A percentile compares a stretch with the other conserved stretches of the same genome.
Evolutionary conservation across 2,113 vertebrate genomes (phyloP).

Genomic region (Sapayoa aenigma): DNA sequence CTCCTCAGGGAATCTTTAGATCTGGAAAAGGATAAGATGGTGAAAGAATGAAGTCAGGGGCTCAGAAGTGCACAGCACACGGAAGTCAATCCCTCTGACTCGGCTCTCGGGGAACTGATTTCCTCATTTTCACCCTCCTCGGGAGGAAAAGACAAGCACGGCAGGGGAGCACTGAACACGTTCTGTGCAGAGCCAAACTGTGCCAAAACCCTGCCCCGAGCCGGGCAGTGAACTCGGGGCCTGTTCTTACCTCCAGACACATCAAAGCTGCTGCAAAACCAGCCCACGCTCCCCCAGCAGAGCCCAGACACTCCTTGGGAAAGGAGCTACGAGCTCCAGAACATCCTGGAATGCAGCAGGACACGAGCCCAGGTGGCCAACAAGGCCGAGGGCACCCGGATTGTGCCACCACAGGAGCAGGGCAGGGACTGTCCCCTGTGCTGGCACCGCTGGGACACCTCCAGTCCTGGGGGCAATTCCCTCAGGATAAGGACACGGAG

Average conservation of each 20-base stretch:
- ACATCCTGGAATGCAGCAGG: neutral
- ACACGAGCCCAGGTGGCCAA: neutral
- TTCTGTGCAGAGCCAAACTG: neutral
- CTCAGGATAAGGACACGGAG: too few species aligned
- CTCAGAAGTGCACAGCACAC: fast-evolving
- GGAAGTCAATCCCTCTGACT: neutral
- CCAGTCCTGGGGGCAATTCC: too few species aligned
- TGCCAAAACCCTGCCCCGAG: neutral
- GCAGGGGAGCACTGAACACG: fast-evolving
- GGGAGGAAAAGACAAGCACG: neutral
- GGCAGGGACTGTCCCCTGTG: neutral
- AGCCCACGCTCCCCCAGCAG: fast-evolving
- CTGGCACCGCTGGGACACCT: too few species aligned
- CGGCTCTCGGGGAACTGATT: neutral
- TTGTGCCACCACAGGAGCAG: too few species aligned
- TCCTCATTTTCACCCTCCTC: neutral
- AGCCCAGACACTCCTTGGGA: neutral
- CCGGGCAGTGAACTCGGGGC: fast-evolving
- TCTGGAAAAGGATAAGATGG: neutral
- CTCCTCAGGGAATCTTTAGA: fast-evolving
- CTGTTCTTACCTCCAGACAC: neutral
- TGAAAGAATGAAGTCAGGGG: fast-evolving
- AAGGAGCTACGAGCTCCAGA: neutral
- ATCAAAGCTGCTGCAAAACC: neutral
- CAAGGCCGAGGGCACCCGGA: neutral